Percentiles rank a stretch among this genome's conserved stretches.
Conservation (phyloP, 2,888 invertebrate genomes). For the Bursaphelenchus okinawaensis region DNA sequence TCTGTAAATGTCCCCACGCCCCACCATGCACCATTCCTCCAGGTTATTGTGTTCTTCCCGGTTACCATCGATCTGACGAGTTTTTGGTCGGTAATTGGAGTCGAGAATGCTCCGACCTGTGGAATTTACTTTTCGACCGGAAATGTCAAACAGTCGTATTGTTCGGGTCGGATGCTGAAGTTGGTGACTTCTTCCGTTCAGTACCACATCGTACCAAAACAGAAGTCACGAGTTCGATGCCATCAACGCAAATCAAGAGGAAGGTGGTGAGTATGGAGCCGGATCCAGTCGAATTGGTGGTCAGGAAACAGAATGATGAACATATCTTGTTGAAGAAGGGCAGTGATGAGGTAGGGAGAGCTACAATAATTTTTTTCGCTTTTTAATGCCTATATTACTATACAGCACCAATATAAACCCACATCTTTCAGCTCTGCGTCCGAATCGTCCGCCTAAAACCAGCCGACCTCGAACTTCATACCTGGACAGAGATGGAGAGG, state of each 20-base stretch:
- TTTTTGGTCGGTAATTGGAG: slow-evolving; percentile 47
- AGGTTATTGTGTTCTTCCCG: slow-evolving; percentile 37
- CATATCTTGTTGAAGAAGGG: slow-evolving; percentile 34
- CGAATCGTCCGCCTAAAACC: slow-evolving; percentile 37
- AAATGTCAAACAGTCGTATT: slow-evolving; percentile 42
- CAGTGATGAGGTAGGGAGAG: slow-evolving; percentile 30
- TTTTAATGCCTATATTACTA: neutral
- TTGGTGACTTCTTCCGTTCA: slow-evolving; percentile 27
- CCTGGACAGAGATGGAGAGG: slow-evolving; percentile 53
- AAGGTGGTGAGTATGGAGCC: slow-evolving; percentile 17
- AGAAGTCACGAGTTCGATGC: neutral
- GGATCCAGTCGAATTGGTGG: slow-evolving; percentile 25
- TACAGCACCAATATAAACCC: neutral
- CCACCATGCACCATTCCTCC: slow-evolving; percentile 30
- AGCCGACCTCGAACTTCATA: slow-evolving; percentile 37
- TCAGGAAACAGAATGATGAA: slow-evolving; percentile 31
- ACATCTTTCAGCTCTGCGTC: slow-evolving; percentile 36
- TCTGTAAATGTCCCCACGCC: slow-evolving; percentile 43
- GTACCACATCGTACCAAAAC: slow-evolving; percentile 9
- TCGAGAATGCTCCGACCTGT: slow-evolving; percentile 41
- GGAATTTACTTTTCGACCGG: slow-evolving; percentile 45
- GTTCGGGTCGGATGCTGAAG: slow-evolving; percentile 25
- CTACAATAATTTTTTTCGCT: too few species aligned
- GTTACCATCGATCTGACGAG: slow-evolving; percentile 54
- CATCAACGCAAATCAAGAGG: neutral